phyloP scores from a whole-genome alignment of 2,113 vertebrate species.

The Corynorhinus townsendii region DNA sequence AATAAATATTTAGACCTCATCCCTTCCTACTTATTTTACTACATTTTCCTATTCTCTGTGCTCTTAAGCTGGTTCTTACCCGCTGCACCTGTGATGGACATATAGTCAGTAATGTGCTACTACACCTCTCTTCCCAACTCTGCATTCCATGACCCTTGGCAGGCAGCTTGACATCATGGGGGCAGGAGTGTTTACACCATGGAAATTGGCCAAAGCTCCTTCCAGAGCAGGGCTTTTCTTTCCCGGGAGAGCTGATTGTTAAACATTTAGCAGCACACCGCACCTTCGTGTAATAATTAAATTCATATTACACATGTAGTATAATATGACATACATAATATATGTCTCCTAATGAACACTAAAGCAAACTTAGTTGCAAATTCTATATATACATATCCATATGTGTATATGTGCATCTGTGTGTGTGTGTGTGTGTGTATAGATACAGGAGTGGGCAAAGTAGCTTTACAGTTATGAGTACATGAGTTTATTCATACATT shows the following conservation, averaged over 20 bases:
- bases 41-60: no score
- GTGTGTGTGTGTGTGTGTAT: neutral
- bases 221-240: neutral
- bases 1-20: neutral
- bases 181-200: neutral
- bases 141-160: rapidly evolving
- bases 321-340: neutral
- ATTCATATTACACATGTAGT: neutral
- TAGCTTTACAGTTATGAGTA: no score
- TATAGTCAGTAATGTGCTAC: rapidly evolving
- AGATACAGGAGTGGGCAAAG: neutral
- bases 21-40: neutral
- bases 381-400: neutral
- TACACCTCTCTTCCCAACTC: rapidly evolving
- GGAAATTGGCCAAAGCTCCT: neutral
- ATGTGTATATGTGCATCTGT: neutral
- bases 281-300: neutral
- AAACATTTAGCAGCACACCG: no score
- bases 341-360: neutral
- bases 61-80: no score
- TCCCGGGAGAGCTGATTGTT: neutral
- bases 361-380: neutral
- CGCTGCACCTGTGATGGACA: rapidly evolving
- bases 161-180: neutral
- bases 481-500: no score